Base-by-base conservation (phyloP, 64 coral and sea anemone genomes). In the Exaiptasia diaphana region DNA sequence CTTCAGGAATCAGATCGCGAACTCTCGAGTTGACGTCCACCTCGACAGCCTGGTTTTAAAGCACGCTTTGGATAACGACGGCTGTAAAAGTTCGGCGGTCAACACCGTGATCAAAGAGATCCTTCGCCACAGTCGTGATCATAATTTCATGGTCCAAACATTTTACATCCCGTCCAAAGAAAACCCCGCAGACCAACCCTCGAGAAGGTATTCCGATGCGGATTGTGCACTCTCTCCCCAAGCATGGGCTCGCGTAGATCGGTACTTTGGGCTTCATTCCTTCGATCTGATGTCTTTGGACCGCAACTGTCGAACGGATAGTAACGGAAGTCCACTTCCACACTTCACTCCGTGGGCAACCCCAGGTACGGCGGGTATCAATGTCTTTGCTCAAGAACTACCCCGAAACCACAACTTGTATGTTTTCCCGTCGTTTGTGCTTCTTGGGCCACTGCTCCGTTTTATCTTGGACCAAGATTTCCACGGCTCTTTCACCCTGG, bases 211-310 rank as follows among this genome's bases (percentile, higher is more conserved):
- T 31, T 73, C 65, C 0, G 77, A 89, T 18, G 21, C 68, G 0
- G 77, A 89, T 17, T 89, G 65, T 17, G 74, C 36, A 52, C 65
- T 89, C 5, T 15, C 55, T 15, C 37, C 33, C 1, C 30, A 35
- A 29, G 50, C 76, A 3, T 89, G 76, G 86, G n/a, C 22, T 4
- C 53, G 0, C 4, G 39, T 89, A 1, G 75, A 80, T 37, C 50
- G 40, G 0, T 37, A 13, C 14, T 89, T 81, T 38, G 65, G 86
- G 5, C 76, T 53, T 35, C 86, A 64, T 60, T 73, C 65, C 1
- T 79, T 89, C 27, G 67, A 73, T 61, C 20, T 84, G 13, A 84
- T 84, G 67, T 72, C 67, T 50, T 43, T 73, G 38, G 86, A 89
- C 25, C 61, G 64, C 28, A 81, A 89, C 29, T 73, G 75, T 50